Base-by-base conservation (phyloP, 2,888 invertebrate genomes). In the Macropis europaea region DNA sequence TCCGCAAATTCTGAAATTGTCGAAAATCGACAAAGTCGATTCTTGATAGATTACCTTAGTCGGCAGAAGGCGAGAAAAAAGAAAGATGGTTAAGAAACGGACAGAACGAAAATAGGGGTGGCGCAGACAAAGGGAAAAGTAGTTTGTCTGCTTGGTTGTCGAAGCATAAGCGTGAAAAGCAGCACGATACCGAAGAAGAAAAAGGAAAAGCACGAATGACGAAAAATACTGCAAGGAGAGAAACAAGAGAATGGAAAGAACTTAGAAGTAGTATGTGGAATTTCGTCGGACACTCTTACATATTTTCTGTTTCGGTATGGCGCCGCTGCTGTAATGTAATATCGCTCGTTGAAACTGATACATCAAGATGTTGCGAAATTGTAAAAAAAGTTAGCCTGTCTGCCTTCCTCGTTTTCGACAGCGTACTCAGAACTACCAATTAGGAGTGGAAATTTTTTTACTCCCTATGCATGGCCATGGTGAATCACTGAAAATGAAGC, bases 171-270 rank as follows among this genome's bases (percentile, higher is more conserved):
- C 57, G 52, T 67, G 67, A 61, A 67, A 61, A 61, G 56, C 45
- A 56, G 36, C 40, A 43, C 32, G 26, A 61, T 54, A 17, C 28
- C 22, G 17, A 53, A 47, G 57, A 66, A 57, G 28, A 45, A 30
- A 42, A 53, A 71, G 60, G 17, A 60, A 15, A 50, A 36, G 13
- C 19, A n/a, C 45, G 24, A 15, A 22, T 24, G n/a, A 7, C 26
- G 54, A 68, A 45, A 62, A 69, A 74, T 71, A 60, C 61, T 54
- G 59, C 48, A 72, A 72, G 69, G 63, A 43, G 50, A 53, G 54
- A 52, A 66, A 45, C 34, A 47, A 61, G 42, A 5, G 15, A 70
- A 63, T 57, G 42, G 72, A 48, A 57, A 48, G n/a, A 36, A 36
- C 24, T 24, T 6, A 5, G n/a, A 48, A 56, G 40, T 28, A 66